Base-by-base conservation (phyloP, 2,888 invertebrate species). In the Tolmerus cingulatus region DNA sequence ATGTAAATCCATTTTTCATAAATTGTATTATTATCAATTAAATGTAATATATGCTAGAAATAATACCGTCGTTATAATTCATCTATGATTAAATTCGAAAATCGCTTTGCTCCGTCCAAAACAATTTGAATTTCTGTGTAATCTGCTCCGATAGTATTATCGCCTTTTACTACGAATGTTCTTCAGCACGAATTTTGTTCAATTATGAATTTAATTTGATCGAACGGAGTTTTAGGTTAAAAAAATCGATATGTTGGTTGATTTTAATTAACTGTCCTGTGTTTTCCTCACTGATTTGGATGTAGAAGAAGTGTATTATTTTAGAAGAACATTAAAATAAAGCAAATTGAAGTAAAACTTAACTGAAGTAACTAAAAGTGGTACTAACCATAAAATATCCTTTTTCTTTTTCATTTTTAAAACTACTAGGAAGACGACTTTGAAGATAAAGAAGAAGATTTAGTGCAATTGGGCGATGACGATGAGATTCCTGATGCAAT, bases 321-420 rank as follows among this genome's bases (percentile, higher is more conserved):
- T 84, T 66, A 74, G 23, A 46, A 85, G 74, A 74, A 27, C 30
- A 74, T 27, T 74, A 40, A 40, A 37, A 85, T 74, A 74, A 85
- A 74, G 74, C 74, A 85, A 85, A 85, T 74, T 43, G 40, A 85
- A 74, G 74, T 30, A 85, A 85, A 43, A 74, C 40, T 66, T 66
- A 66, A 85, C 55, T 74, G 37, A 37, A 57, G 57, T 93, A 89
- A 91, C 92, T 84, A 89, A 88, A 88, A 88, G 87, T 89, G 89
- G 87, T 93, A 94, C 86, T 93, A 94, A 92, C 94, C 89, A 93
- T 94, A 90, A 93, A 93, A 90, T 93, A 94, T 90, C 93, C 92
- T 90, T 92, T 94, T 90, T 89, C 89, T 92, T 89, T 92, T 91
- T 91, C 90, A 40, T 78, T 74, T 85, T 93, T 93, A 90, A 93